Percentiles rank a stretch among this genome's conserved stretches.
These are phyloP conservation scores for Zosterops hypoxanthus DNA, from an alignment of 2,113 vertebrate species.

Conservation along the genomic window DNA sequence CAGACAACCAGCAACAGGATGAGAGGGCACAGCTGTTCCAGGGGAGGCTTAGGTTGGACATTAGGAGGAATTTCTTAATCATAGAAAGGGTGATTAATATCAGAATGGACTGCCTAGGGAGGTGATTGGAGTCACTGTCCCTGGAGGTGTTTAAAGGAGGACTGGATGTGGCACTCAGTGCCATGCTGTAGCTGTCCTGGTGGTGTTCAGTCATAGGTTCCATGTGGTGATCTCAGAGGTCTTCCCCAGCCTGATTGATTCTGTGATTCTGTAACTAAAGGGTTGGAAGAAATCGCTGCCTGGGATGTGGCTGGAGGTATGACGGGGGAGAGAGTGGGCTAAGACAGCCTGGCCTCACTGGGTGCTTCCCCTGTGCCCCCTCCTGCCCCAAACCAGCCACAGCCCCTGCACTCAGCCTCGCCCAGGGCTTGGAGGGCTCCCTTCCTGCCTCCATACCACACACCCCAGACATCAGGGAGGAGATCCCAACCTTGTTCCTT, in stretches of 20 bases:
- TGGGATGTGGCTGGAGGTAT: neutral
- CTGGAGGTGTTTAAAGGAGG: neutral
- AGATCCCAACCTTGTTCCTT: neutral
- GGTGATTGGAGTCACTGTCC: neutral
- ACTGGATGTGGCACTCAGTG: neutral
- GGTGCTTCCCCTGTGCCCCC: rapidly evolving
- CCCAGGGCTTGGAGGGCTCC: neutral
- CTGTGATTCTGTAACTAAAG: neutral
- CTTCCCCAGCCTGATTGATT: neutral
- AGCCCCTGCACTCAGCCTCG: neutral
- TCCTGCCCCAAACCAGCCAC: neutral
- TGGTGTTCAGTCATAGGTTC: neutral
- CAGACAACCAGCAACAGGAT: neutral
- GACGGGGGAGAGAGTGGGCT: neutral
- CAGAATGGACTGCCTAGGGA: neutral
- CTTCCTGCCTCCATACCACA: neutral
- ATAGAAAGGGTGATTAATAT: neutral
- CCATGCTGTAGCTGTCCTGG: neutral
- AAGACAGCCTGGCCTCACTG: rapidly evolving
- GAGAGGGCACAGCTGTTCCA: no score
- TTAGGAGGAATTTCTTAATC: neutral
- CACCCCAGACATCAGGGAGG: neutral
- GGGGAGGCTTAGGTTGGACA: neutral
- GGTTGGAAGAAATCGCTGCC: no score
- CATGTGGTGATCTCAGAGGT: neutral